Percentiles rank a stretch among this genome's conserved stretches.
These are phyloP conservation scores for Plagodis pulveraria DNA, from an alignment of 2,888 invertebrate species.

Conservation along the genomic window DNA sequence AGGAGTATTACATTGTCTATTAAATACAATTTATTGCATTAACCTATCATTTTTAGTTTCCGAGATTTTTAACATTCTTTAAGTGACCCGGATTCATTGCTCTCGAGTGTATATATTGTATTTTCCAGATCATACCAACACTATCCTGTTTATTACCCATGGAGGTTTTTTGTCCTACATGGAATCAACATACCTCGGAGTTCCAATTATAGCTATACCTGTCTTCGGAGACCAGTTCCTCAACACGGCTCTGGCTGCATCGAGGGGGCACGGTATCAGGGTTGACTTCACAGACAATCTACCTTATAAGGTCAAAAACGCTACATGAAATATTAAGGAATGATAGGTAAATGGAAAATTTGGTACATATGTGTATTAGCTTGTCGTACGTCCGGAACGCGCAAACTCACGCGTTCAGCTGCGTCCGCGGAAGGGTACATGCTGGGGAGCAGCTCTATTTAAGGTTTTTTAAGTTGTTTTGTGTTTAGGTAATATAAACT, in stretches of 20 bases:
- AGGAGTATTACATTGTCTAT: too few species aligned
- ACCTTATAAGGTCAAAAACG: constrained; percentile 47
- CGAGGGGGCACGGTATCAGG: constrained; percentile 45
- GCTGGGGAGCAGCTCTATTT: too few species aligned
- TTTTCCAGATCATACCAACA: constrained; percentile 57
- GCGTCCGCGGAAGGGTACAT: too few species aligned
- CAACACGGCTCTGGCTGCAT: constrained; percentile 43
- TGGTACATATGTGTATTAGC: neutral
- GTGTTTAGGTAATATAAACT: too few species aligned
- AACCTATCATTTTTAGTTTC: too few species aligned
- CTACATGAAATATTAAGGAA: constrained; percentile 50
- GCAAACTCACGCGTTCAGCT: too few species aligned
- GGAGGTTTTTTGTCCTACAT: constrained; percentile 52
- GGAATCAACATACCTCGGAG: constrained; percentile 57
- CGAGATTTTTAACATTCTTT: too few species aligned
- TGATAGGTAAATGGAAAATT: constrained; percentile 39
- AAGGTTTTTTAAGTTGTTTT: too few species aligned
- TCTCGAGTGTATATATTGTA: neutral
- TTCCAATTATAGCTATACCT: constrained; percentile 58
- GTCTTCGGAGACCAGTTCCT: constrained; percentile 55
- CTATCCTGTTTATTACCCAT: constrained; percentile 51
- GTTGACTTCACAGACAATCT: constrained; percentile 49
- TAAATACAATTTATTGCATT: too few species aligned
- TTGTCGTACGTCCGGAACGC: constrained; percentile 3
- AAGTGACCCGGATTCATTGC: too few species aligned